Base-by-base conservation (phyloP, 2,113 vertebrate species). In the Petrocephalus zakoni region DNA sequence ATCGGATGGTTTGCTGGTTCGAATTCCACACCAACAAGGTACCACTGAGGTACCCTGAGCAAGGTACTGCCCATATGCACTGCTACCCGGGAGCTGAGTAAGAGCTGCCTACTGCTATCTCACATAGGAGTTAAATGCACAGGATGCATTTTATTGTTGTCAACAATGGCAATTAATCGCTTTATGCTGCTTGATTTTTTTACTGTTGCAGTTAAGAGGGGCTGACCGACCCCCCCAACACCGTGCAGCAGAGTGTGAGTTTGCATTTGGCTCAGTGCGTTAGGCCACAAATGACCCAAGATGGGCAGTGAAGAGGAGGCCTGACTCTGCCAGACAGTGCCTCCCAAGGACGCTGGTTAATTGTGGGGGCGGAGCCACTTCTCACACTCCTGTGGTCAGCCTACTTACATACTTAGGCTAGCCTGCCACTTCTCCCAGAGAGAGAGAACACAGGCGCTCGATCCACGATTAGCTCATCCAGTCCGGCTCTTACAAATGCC, bases 191-290 rank as follows among this genome's bases (percentile, higher is more conserved):
- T 68, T 64, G 15, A 75, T 58, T 13, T 6, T 64, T 58, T 82
- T 21, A 37, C 82, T 89, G 22, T 53, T 82, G 75, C 25, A 53
- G 87, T 37, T 81, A 29, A 82, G 17, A n/a, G 87, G 55, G 68
- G 75, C 5, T 25, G 52, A n/a, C 81, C 19, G 9, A 46, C 53
- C 55, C 61, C 53, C 88, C 61, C 25, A 68, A 68, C 4, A 68
- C 87, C 89, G 89, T 91, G 90, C 90, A 90, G 88, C 90, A 89
- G 88, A 90, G 85, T 83, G 78, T 6, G 87, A 78, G 25, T 53
- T 52, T 91, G 88, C 91, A 89, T 82, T 89, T 90, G 88, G 91
- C 89, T 87, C 56, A 88, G 91, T 90, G 91, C 90, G 89, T 90
- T 5, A 61, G 2, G 49, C 58, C 58, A 52, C 72, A 5, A 49